phyloP scores from a whole-genome alignment of 2,113 vertebrate species.

The Menura novaehollandiae region DNA sequence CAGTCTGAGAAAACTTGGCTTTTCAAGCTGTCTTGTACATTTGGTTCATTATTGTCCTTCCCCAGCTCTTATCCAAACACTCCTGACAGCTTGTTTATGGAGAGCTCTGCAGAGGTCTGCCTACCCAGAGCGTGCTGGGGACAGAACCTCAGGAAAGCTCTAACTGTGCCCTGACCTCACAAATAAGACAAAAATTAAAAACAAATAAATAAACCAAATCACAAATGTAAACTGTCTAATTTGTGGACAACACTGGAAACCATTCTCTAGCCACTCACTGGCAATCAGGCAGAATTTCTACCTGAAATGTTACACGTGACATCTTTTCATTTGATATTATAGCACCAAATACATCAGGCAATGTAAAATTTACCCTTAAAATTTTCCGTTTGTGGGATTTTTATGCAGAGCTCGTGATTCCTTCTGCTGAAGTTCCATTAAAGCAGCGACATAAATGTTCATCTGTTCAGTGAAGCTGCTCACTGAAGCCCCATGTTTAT shows the following conservation, averaged over 20 bases:
- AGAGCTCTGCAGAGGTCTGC: conserved; percentile 25
- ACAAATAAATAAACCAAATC: not conserved
- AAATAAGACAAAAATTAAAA: not conserved
- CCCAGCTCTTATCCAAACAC: conserved; percentile 62
- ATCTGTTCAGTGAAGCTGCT: not conserved
- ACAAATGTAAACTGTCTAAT: not conserved
- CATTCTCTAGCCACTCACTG: not conserved
- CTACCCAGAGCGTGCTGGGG: not conserved
- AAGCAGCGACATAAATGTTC: not conserved
- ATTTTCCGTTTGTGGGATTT: not conserved
- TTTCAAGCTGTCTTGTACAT: conserved; percentile 6
- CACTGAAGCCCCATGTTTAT: not conserved
- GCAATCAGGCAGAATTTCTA: not conserved
- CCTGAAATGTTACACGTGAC: not conserved
- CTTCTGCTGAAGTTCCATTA: not conserved
- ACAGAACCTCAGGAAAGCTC: conserved; percentile 12
- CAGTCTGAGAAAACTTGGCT: not conserved
- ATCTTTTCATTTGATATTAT: not conserved
- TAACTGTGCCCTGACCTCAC: not conserved
- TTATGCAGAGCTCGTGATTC: not conserved
- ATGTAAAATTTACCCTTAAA: not conserved
- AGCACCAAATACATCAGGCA: not conserved
- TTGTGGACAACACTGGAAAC: not conserved
- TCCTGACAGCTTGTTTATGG: conserved; percentile 53
- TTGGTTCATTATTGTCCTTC: conserved; percentile 47